Base-by-base conservation (phyloP, 2,797 vertebrate species). In the Antrozous pallidus region DNA sequence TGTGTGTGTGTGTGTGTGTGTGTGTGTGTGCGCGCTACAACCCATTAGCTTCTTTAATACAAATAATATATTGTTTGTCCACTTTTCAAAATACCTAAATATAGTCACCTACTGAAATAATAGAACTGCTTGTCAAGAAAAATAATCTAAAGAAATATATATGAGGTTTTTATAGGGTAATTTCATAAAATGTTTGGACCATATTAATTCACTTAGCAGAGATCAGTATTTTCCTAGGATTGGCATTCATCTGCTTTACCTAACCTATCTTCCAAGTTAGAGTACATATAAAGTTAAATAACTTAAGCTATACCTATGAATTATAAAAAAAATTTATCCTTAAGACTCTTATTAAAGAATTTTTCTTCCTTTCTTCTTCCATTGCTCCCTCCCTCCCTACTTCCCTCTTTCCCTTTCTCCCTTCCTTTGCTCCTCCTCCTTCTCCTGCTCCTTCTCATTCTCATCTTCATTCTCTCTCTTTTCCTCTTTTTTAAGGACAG, bases 81-180 rank as follows among this genome's bases (percentile, higher is more conserved):
- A 49, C 61, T 90, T 61, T 82, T 90, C 78, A 81, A 94, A 80
- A 78, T 0, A 26, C 1, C 4, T 93, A 74, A 82, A 74, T 91
- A 45, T 49, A 83, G 40, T 56, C 24, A 61, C 38, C 40, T 83
- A 54, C 51, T 54, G 73, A 47, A 88, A 93, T 47, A 70, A 58
- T 58, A 54, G 22, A 80, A 49, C 16, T 42, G 6, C 45, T 81
- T 85, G 24, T 85, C n/a, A 47, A 42, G 36, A 93, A 83, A 92
- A 89, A 69, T 80, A 77, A 40, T 90, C 26, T 78, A 79, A 74
- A 94, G 47, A 56, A 87, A 83, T 81, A 61, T n/a, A 56, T 77
- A 36, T 61, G 28, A 22, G 8, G 6, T 70, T 73, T 84, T 61
- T 75, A 14, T 38, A 75, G 2, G 67, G 91, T 42, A 82, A 16